A percentile compares a stretch with the other conserved stretches of the same genome.
These are phyloP conservation scores for Larimichthys crocea DNA, from an alignment of 2,113 vertebrate genomes.

Conservation along the genomic window DNA sequence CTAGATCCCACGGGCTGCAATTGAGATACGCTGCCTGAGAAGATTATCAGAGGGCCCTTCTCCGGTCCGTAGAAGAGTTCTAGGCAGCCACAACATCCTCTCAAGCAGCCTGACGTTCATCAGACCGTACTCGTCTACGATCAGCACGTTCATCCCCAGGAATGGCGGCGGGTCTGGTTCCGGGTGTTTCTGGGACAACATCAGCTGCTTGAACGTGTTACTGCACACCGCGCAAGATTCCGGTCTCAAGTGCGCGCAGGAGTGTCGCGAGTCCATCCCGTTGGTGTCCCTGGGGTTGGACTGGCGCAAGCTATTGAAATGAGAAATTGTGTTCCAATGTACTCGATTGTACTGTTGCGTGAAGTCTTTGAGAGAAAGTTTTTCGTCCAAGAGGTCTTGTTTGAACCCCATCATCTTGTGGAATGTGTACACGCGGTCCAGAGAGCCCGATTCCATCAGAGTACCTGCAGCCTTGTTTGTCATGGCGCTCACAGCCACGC, in stretches of 20 bases:
- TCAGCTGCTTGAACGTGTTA: background rate
- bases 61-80: conserved; percentile 10
- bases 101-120: background rate
- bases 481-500: conserved; percentile 10
- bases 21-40: conserved; percentile 6
- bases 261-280: background rate
- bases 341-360: rapidly evolving
- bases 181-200: background rate
- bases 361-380: background rate
- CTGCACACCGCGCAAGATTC: conserved; percentile 18
- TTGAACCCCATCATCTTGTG: conserved; percentile 34
- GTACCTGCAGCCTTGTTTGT: background rate
- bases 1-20: background rate
- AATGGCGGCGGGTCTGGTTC: background rate
- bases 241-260: background rate
- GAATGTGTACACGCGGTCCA: background rate
- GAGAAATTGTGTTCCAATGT: rapidly evolving
- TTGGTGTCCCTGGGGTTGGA: too few species aligned
- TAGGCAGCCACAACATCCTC: background rate
- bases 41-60: conserved; percentile 2
- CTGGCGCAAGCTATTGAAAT: background rate
- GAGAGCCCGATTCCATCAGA: background rate
- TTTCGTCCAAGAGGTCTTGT: background rate
- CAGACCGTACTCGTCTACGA: conserved; percentile 30
- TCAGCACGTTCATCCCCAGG: conserved; percentile 3